Percentiles rank a stretch among this genome's conserved stretches.
Evolutionary conservation across 1,140 invertebrate species (phyloP).

Genomic region (Nephila pilipes): DNA sequence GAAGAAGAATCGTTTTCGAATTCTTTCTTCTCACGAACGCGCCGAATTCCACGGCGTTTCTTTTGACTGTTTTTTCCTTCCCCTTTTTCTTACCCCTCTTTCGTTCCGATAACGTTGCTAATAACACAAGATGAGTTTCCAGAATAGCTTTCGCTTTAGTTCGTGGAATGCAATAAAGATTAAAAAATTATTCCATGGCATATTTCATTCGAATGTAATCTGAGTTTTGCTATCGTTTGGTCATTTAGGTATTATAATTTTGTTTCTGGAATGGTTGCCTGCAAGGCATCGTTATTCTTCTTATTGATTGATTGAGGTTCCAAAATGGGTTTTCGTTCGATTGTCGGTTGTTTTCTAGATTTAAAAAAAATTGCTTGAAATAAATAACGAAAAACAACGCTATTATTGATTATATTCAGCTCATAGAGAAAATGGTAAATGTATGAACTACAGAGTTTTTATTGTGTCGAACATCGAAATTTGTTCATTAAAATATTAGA

Average conservation of each 20-base stretch:
- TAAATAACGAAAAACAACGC: background rate
- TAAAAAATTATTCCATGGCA: slow-evolving; percentile 38
- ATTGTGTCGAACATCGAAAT: no score
- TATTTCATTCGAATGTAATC: background rate
- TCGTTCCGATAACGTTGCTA: slow-evolving; percentile 17
- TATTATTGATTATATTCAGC: no score
- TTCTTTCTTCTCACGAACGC: slow-evolving; percentile 41
- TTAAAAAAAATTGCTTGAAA: background rate
- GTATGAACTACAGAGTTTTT: no score
- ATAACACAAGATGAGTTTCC: slow-evolving; percentile 30
- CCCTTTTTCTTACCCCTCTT: background rate
- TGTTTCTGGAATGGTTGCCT: background rate
- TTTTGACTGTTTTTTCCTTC: background rate
- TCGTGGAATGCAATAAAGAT: slow-evolving; percentile 36
- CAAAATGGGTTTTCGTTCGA: background rate
- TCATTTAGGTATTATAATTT: background rate
- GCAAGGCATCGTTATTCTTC: background rate
- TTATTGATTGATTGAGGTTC: slow-evolving; percentile 25
- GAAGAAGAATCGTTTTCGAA: slow-evolving; percentile 38
- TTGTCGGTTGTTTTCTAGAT: background rate
- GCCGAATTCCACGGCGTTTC: slow-evolving; percentile 29
- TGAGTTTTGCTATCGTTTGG: background rate
- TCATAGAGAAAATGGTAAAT: no score
- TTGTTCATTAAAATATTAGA: no score
- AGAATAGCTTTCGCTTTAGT: background rate